A percentile compares a stretch with the other conserved stretches of the same genome.
Conservation (phyloP, 2,113 vertebrate species). For the Bos javanicus region DNA sequence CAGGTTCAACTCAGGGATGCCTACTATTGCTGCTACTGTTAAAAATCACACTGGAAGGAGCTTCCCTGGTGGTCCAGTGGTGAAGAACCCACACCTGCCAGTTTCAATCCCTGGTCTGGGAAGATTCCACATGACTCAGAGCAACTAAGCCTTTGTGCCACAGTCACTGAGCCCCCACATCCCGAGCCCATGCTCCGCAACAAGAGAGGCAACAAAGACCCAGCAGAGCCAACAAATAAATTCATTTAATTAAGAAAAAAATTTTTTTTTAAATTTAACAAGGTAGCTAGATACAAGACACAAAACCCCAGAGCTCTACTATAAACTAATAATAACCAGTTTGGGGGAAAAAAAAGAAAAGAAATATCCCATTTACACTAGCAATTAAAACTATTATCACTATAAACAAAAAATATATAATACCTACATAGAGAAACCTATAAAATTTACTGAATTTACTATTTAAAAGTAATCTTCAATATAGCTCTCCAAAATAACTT, state of each 20-base stretch:
- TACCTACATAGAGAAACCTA: background rate
- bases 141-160: background rate
- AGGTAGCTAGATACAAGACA: background rate
- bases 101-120: background rate
- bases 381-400: background rate
- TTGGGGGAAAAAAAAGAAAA: fast-evolving
- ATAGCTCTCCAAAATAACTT: background rate
- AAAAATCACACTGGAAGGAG: background rate
- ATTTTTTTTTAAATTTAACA: too few relatives aligned
- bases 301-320: background rate
- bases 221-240: background rate
- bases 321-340: background rate
- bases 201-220: background rate
- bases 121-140: background rate
- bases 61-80: background rate
- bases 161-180: background rate
- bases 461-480: background rate
- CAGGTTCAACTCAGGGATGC: background rate
- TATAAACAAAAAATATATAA: background rate
- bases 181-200: background rate
- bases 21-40: background rate
- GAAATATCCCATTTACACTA: background rate
- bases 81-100: background rate
- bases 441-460: background rate
- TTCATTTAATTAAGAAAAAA: background rate